phyloP scores from a whole-genome alignment of 2,888 invertebrate genomes.

The Tromatobia lineatoria region DNA sequence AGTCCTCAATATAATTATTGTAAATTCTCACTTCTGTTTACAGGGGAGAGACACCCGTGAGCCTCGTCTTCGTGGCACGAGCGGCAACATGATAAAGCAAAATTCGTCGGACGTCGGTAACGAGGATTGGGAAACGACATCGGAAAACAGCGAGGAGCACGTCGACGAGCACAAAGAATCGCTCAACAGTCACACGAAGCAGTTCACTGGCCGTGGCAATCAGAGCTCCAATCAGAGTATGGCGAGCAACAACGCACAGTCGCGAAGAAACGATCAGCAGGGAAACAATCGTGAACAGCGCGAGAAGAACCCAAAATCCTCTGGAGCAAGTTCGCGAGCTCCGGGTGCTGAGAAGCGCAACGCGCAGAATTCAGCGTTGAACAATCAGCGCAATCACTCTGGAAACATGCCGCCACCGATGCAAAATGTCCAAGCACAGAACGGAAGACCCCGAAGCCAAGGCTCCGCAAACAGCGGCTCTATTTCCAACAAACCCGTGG shows the following conservation, averaged over 20 bases:
- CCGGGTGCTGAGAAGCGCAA: conserved; percentile 82
- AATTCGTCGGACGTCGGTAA: conserved; percentile 86
- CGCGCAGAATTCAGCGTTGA: conserved; percentile 76
- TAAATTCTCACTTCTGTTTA: conserved; percentile 8
- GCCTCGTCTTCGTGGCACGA: conserved; percentile 76
- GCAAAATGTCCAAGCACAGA: conserved; percentile 80
- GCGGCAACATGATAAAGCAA: conserved; percentile 78
- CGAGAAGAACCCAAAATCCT: conserved; percentile 80
- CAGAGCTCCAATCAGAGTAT: conserved; percentile 71
- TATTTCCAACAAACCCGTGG: conserved; percentile 72
- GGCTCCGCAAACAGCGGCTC: conserved; percentile 79
- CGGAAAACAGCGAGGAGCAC: conserved; percentile 91
- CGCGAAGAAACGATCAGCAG: conserved; percentile 77
- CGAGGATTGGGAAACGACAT: conserved; percentile 93
- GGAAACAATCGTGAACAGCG: conserved; percentile 73
- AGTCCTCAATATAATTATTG: background rate
- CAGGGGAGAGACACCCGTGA: conserved; percentile 83
- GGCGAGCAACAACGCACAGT: conserved; percentile 70
- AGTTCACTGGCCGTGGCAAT: conserved; percentile 76
- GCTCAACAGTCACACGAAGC: conserved; percentile 79
- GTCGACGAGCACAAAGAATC: conserved; percentile 83
- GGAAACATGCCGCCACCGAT: conserved; percentile 80
- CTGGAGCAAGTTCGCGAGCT: conserved; percentile 76
- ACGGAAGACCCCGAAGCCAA: conserved; percentile 81
- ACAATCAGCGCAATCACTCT: conserved; percentile 82